Evolutionary conservation across 2,888 invertebrate species (phyloP), one percentile per base, ranked within the genome.

Genomic region (Trileptium ribeirensis): DNA sequence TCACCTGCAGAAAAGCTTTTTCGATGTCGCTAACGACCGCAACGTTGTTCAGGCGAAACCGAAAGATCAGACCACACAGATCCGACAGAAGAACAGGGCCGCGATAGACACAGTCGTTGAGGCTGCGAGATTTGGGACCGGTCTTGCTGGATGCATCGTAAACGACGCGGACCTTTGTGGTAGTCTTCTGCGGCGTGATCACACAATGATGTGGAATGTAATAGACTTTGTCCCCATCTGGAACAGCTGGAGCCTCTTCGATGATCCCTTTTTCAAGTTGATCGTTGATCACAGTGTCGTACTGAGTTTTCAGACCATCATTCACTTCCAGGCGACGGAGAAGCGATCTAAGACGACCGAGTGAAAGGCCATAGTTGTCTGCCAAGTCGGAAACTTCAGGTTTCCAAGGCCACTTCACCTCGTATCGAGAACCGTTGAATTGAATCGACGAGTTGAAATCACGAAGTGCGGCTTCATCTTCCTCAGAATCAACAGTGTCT

Each of bases 81-180:
- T 77, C 37, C 15, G 33, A n/a, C n/a, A 77, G 36, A 31, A 77
- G 8, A n/a, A 77, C 77, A n/a, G 77, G 33, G 8, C 77, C 77
- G 3, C 77, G 33, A 2, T n/a, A n/a, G 3, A 3, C n/a, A 77
- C 33, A 70, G 15, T 70, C 74, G 29, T 70, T 31, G 34, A 70
- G 74, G 74, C 74, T 70, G 24, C 24, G 51, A 51, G 51, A 51
- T 24, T 51, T 51, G 51, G 51, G 24, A 51, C 51, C 51, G 8
- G 8, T 51, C 24, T 86, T 85, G 51, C 51, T 51, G 8, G 51
- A 51, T 51, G 51, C 51, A 51, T 51, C 51, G 77, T 81, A 85
- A 8, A 86, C 85, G 29, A 84, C 74, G 1, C 85, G 38, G 8
- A 86, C 34, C 79, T 86, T 86, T 0, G 84, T 86, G 0, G 85